Conservation (phyloP, 2,113 vertebrate species). For the Lichenostomus cassidix region DNA sequence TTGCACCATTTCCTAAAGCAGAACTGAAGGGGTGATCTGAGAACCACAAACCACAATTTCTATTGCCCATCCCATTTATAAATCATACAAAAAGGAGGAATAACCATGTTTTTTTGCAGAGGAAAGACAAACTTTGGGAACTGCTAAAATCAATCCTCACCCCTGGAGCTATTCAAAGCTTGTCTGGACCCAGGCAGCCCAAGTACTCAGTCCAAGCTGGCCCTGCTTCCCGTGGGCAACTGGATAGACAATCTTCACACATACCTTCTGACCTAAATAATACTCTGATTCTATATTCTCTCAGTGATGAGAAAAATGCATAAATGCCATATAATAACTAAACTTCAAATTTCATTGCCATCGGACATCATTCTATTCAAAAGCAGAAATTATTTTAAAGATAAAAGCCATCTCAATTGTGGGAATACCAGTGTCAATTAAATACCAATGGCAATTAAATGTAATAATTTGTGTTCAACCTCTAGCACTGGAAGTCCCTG, state of each 20-base stretch:
- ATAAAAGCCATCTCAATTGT: neutral
- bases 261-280: neutral
- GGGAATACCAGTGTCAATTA: neutral
- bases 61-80: fast-evolving
- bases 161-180: neutral
- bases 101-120: neutral
- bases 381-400: neutral
- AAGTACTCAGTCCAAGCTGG: neutral
- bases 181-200: neutral
- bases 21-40: neutral
- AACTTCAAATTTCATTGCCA: neutral
- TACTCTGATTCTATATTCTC: neutral
- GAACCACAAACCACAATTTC: neutral
- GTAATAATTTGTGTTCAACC: neutral
- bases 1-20: neutral
- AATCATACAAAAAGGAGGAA: neutral
- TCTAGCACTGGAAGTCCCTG: neutral
- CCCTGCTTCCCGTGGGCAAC: neutral
- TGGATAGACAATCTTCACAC: neutral
- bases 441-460: neutral
- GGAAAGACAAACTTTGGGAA: neutral
- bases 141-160: neutral
- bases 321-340: neutral
- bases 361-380: neutral
- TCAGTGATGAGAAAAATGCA: neutral